Conservation (phyloP, 2,797 vertebrate species). For the Meriones psammophilus region DNA sequence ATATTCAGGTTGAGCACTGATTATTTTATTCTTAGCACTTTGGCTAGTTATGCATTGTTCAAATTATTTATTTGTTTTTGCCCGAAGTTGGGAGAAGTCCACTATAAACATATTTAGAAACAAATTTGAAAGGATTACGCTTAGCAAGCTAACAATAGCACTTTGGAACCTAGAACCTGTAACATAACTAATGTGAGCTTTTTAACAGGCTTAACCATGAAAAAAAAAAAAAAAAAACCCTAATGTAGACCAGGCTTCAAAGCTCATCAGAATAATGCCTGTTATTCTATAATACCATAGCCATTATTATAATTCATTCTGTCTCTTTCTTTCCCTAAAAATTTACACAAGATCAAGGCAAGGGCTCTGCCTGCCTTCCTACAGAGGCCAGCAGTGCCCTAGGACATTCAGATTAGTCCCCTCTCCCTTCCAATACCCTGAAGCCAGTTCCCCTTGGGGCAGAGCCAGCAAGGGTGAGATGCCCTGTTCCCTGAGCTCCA, state of each 20-base stretch:
- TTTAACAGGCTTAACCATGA: neutral
- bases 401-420: too few relatives aligned
- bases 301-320: neutral
- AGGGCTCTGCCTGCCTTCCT: too few relatives aligned
- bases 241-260: neutral
- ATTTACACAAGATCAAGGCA: neutral
- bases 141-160: neutral
- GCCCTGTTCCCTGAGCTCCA: too few relatives aligned
- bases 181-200: too few relatives aligned
- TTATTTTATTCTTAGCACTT: neutral
- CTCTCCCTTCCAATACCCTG: too few relatives aligned
- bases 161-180: neutral
- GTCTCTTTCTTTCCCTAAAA: neutral
- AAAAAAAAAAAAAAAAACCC: neutral
- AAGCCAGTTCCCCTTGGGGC: too few relatives aligned
- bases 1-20: neutral
- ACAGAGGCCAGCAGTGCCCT: too few relatives aligned
- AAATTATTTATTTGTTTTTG: neutral
- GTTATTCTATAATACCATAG: neutral
- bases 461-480: too few relatives aligned
- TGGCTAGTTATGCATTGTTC: neutral
- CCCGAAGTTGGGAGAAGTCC: accelerated
- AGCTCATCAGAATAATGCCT: neutral
- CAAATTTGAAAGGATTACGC: neutral
- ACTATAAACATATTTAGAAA: neutral